These are phyloP conservation scores for Vanessa cardui DNA, from an alignment of 2,888 invertebrate genomes.

Conservation along the genomic window DNA sequence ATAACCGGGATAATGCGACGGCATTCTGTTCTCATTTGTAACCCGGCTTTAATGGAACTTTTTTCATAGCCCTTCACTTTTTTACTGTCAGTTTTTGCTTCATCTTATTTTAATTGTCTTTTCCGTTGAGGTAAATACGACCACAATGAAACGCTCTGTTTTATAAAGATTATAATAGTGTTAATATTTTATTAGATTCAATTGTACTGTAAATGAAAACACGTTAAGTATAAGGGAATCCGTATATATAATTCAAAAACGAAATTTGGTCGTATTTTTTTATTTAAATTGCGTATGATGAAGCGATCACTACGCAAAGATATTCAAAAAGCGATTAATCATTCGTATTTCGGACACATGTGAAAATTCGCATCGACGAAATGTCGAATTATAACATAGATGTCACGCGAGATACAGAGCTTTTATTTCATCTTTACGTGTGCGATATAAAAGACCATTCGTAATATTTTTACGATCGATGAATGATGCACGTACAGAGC, in stretches of 20 bases:
- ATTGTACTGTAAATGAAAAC: background rate
- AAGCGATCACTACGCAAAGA: background rate
- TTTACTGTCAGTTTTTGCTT: slow-evolving; percentile 67
- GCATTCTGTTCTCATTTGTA: slow-evolving; percentile 72
- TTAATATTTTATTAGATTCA: slow-evolving; percentile 11
- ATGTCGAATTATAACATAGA: slow-evolving; percentile 10
- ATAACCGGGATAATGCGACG: slow-evolving; percentile 59
- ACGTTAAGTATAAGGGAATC: no score
- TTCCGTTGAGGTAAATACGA: slow-evolving; percentile 17
- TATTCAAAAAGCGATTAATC: background rate
- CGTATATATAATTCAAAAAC: background rate
- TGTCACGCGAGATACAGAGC: slow-evolving; percentile 12
- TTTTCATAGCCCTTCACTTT: slow-evolving; percentile 70
- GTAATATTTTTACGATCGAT: slow-evolving; percentile 68
- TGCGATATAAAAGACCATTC: slow-evolving; percentile 65
- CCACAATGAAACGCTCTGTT: slow-evolving; percentile 8
- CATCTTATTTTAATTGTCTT: slow-evolving; percentile 69
- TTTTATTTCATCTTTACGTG: slow-evolving; percentile 14
- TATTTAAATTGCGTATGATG: background rate
- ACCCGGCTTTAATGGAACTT: slow-evolving; percentile 71
- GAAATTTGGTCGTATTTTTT: background rate
- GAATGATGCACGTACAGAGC: slow-evolving; percentile 71
- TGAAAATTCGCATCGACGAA: slow-evolving; percentile 12
- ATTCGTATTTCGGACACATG: slow-evolving; percentile 10
- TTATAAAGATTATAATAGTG: slow-evolving; percentile 1